phyloP scores from a whole-genome alignment of 2,888 invertebrate species.

The Rhogogaster chlorosoma region DNA sequence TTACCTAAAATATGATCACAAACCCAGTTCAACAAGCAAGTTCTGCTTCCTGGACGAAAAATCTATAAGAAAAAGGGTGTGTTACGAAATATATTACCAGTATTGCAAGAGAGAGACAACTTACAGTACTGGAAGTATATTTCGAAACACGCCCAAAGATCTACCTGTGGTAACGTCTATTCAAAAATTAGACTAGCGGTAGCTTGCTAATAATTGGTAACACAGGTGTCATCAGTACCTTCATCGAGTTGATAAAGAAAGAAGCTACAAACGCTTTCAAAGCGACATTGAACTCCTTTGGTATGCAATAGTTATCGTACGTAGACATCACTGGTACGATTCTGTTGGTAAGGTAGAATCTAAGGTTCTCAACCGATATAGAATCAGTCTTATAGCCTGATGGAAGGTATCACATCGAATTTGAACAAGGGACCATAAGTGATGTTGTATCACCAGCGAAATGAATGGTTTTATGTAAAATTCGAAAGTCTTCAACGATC shows the following conservation, averaged over 20 bases:
- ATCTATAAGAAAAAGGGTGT: neutral
- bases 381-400: neutral
- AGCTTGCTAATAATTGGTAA: neutral
- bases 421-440: neutral
- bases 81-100: too few species aligned
- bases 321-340: neutral
- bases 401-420: neutral
- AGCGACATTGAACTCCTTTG: neutral
- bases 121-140: too few species aligned
- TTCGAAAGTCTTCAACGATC: neutral
- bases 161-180: neutral
- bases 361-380: neutral
- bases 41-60: neutral
- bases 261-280: neutral
- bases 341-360: neutral
- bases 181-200: neutral
- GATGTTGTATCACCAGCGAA: neutral
- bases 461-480: neutral
- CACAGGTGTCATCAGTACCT: neutral
- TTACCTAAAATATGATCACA: neutral
- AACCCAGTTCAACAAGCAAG: neutral
- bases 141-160: too few species aligned
- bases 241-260: neutral
- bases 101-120: too few species aligned
- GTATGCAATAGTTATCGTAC: neutral